Conservation (phyloP, 1,140 invertebrate genomes). For the Teleogryllus occipitalis region DNA sequence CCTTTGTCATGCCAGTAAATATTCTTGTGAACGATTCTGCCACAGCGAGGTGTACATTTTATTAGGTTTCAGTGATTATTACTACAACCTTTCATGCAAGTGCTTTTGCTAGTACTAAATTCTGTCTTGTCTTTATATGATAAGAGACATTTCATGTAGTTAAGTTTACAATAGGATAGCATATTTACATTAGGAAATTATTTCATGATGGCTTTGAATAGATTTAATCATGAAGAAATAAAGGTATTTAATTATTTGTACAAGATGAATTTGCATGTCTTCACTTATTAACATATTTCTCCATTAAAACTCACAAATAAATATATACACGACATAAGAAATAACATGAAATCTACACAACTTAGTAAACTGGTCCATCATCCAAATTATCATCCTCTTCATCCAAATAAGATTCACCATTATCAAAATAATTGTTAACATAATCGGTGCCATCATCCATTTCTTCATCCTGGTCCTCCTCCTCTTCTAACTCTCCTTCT, state of each 20-base stretch:
- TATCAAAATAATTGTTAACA: conserved; percentile 76
- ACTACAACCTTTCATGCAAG: not conserved
- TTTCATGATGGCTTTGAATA: conserved; percentile 1
- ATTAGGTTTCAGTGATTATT: not conserved
- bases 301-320: not conserved
- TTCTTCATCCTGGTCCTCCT: conserved; percentile 50
- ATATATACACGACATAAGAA: not conserved
- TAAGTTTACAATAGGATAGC: not conserved
- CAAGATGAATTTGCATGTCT: not conserved
- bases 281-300: not conserved
- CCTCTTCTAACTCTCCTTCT: conserved; percentile 41
- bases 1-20: not conserved
- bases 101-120: not conserved
- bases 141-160: not conserved
- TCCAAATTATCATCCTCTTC: conserved; percentile 74
- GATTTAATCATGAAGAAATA: not conserved
- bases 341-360: not conserved
- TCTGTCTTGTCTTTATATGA: not conserved
- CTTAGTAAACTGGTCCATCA: conserved; percentile 58
- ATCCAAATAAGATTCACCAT: conserved; percentile 76
- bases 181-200: not conserved
- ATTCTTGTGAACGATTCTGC: not conserved
- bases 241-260: not conserved
- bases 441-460: conserved; percentile 72
- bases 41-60: not conserved